Evolutionary conservation across 2,797 vertebrate species (phyloP), one percentile per base, ranked within the genome.

Genomic region (Falco naumanni): DNA sequence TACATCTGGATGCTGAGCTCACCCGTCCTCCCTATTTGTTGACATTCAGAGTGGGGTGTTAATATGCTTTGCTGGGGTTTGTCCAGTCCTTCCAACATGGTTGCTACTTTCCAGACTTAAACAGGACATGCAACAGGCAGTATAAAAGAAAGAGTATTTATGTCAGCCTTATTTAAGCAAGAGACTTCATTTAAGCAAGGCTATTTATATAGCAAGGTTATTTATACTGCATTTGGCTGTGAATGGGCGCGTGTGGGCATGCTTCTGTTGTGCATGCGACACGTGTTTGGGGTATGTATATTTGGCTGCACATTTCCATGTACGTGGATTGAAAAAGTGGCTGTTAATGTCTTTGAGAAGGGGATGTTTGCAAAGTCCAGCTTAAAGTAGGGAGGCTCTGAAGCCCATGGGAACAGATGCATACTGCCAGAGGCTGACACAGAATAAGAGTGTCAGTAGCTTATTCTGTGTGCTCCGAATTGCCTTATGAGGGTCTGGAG

Each of bases 121-220:
- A 81, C 21, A 29, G 33, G 56, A 75, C 59, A 59, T 83, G 51
- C 78, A 87, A 64, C 53, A 85, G 69, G 86, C 81, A 72, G n/a
- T 39, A 72, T 45, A 56, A 74, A 61, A 64, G 59, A 37, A 71
- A 59, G 41, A 47, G 17, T 94, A 50, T 94, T 82, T 83, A 11
- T 93, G 63, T 60, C 43, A 63, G 59, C 61, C 53, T 91, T 86
- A 71, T 95, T 96, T 89, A 91, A 96, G 87, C 57, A 94, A 51
- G 89, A 85, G 56, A 18, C 37, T 96, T 93, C 57, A 53, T 92
- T 96, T 93, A 90, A 96, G n/a, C 66, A 54, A 89, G 56, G 12
- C 65, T 93, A 84, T 96, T 96, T 96, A 77, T 94, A 34, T 7
- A 50, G 45, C 0, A 0, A 47, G 33, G 47, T 77, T 97, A 92